These are phyloP conservation scores for Drosophila lini DNA, from an alignment of 1,140 invertebrate genomes.

Conservation along the genomic window DNA sequence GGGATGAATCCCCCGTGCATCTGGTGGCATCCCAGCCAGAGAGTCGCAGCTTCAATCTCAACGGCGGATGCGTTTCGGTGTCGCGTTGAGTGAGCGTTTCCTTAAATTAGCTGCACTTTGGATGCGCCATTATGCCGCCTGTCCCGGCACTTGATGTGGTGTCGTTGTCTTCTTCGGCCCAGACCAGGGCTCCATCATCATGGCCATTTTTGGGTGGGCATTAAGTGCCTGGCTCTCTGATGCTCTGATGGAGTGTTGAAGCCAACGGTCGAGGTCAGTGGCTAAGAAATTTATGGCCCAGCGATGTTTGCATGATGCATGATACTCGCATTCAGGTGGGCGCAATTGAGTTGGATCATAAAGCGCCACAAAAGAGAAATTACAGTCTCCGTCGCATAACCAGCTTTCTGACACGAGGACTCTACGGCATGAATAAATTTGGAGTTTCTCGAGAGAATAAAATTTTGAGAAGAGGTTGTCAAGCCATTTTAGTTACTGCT, in stretches of 20 bases:
- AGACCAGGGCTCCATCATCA: constrained; percentile 29
- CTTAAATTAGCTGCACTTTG: constrained; percentile 81
- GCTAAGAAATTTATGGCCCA: constrained; percentile 58
- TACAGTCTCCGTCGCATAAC: constrained; percentile 42
- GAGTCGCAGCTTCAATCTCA: constrained; percentile 29
- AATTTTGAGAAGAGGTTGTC: neutral
- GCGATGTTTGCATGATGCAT: constrained; percentile 57
- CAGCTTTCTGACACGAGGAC: constrained; percentile 27
- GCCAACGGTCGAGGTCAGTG: constrained; percentile 61
- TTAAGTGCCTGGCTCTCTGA: constrained; percentile 68
- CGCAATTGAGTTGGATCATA: constrained; percentile 60
- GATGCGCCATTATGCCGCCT: constrained; percentile 57
- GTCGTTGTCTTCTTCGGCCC: constrained; percentile 21
- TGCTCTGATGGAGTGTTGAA: constrained; percentile 72
- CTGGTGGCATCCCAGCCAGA: constrained; percentile 28
- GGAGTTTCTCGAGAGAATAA: neutral
- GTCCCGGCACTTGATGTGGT: constrained; percentile 46
- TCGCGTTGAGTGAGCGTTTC: constrained; percentile 69
- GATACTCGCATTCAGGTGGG: constrained; percentile 62
- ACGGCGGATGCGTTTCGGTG: constrained; percentile 55
- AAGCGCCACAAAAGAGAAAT: constrained; percentile 53
- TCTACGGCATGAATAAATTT: constrained; percentile 4
- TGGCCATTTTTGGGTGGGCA: constrained; percentile 78
- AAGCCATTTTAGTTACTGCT: neutral
- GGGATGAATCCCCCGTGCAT: neutral